phyloP scores from a whole-genome alignment of 2,888 invertebrate species.

The Drosophila aldrichi region DNA sequence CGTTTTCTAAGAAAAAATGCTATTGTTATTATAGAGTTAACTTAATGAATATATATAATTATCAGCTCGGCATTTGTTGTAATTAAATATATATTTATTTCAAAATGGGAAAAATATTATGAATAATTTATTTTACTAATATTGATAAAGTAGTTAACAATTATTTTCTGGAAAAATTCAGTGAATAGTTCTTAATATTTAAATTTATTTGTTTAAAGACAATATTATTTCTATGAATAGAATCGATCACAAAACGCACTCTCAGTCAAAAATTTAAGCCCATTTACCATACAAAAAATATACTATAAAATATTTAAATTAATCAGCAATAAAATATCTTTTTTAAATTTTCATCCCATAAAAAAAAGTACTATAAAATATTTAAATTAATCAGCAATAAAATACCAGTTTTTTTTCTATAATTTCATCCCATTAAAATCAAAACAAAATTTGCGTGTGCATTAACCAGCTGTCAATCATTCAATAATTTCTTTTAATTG shows the following conservation, averaged over 20 bases:
- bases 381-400: conserved; percentile 1
- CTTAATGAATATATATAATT: neutral
- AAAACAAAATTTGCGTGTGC: conserved; percentile 13
- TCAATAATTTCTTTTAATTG: conserved; percentile 11
- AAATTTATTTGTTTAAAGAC: too few species aligned
- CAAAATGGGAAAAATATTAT: neutral
- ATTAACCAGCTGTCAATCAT: conserved; percentile 49
- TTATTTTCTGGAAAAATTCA: too few species aligned
- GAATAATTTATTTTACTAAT: neutral
- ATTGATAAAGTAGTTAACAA: too few species aligned
- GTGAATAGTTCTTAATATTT: too few species aligned
- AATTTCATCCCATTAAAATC: neutral
- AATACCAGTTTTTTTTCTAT: neutral
- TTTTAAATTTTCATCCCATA: too few species aligned
- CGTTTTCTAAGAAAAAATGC: neutral
- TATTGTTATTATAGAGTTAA: neutral
- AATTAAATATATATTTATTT: neutral
- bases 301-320: neutral
- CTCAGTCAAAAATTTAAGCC: too few species aligned
- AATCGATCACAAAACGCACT: too few species aligned
- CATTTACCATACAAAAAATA: too few species aligned
- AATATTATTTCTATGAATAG: too few species aligned
- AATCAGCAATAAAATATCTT: neutral
- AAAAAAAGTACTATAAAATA: too few species aligned
- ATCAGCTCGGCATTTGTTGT: neutral